phyloP scores from a whole-genome alignment of 1,140 invertebrate genomes.

The Lepidurus arcticus region DNA sequence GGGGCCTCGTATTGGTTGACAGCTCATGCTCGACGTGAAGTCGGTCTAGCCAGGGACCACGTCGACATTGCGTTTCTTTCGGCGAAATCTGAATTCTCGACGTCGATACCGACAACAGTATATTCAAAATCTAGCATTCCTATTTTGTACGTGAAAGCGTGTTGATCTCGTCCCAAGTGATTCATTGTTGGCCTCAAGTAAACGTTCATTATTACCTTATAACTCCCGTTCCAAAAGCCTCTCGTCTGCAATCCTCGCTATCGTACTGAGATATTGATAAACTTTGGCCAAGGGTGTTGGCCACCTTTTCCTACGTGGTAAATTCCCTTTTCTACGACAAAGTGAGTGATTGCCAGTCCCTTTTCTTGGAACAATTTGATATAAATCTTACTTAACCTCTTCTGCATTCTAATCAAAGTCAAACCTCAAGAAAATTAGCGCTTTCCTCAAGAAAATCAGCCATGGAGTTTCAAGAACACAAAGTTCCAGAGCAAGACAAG shows the following conservation, averaged over 20 bases:
- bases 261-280: background rate
- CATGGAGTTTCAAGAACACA: background rate
- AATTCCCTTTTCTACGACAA: too few species aligned
- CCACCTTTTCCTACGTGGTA: background rate
- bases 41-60: background rate
- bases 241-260: background rate
- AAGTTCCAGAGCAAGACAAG: background rate
- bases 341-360: too few species aligned
- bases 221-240: background rate
- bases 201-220: background rate
- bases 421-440: too few species aligned
- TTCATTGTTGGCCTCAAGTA: background rate
- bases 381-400: too few species aligned
- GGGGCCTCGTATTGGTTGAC: slow-evolving; percentile 6
- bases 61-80: slow-evolving; percentile 21
- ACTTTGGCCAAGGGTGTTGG: background rate
- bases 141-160: slow-evolving; percentile 6
- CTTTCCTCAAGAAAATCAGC: too few species aligned
- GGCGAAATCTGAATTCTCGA: slow-evolving; percentile 8
- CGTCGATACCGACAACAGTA: background rate
- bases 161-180: background rate
- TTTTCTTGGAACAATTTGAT: too few species aligned
- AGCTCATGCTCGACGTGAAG: slow-evolving; percentile 11
- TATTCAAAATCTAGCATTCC: background rate
- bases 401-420: too few species aligned